These are phyloP conservation scores for Potamilus streckersoni DNA, from an alignment of 1,140 invertebrate species.

Conservation along the genomic window DNA sequence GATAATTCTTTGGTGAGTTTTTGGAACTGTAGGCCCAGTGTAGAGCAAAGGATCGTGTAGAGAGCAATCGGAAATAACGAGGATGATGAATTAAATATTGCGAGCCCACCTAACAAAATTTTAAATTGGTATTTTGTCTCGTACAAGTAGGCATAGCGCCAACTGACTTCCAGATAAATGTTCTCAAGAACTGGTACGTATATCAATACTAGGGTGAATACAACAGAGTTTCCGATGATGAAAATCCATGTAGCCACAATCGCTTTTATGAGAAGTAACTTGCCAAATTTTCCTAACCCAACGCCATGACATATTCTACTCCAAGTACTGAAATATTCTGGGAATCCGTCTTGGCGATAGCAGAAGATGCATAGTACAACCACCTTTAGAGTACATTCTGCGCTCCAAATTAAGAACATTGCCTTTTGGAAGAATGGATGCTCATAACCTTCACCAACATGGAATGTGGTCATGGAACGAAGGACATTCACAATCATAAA, in stretches of 20 bases:
- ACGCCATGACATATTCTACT: neutral
- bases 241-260: slow-evolving; percentile 3
- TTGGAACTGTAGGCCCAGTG: slow-evolving; percentile 2
- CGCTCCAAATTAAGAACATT: slow-evolving; percentile 10
- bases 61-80: slow-evolving; percentile 2
- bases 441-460: neutral
- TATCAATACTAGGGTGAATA: slow-evolving; percentile 1
- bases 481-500: neutral
- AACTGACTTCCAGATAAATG: slow-evolving; percentile 7
- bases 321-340: slow-evolving; percentile 3
- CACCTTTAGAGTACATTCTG: slow-evolving; percentile 6
- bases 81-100: slow-evolving; percentile 5
- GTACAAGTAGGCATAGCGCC: neutral
- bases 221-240: slow-evolving; percentile 1
- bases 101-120: neutral
- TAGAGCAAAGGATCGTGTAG: neutral
- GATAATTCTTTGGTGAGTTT: neutral
- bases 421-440: neutral
- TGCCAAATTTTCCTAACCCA: neutral
- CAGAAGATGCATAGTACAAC: neutral
- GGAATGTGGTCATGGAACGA: neutral
- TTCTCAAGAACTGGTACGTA: neutral
- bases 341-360: slow-evolving; percentile 3
- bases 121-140: neutral
- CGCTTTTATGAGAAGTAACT: neutral